phyloP scores from a whole-genome alignment of 2,888 invertebrate species.

The Altica lythri region DNA sequence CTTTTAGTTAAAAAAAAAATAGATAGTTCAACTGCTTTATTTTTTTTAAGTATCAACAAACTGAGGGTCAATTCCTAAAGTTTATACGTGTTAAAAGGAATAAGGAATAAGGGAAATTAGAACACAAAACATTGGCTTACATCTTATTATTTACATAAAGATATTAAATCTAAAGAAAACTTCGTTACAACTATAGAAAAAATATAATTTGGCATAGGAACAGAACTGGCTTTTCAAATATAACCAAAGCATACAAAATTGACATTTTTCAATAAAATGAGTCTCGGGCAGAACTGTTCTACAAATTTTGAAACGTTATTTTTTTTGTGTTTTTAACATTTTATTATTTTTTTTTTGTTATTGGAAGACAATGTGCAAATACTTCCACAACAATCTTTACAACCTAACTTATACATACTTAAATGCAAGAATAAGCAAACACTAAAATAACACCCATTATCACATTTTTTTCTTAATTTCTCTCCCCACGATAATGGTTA shows the following conservation, averaged over 20 bases:
- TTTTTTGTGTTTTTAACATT: conserved; percentile 31
- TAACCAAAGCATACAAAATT: conserved; percentile 15
- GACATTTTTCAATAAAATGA: conserved; percentile 10
- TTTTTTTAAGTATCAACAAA: too few relatives aligned
- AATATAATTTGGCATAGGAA: conserved; percentile 30
- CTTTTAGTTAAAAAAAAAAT: too few relatives aligned
- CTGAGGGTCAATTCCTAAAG: too few relatives aligned
- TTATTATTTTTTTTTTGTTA: conserved; percentile 51
- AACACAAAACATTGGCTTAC: conserved; percentile 21
- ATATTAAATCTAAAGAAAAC: conserved; percentile 26
- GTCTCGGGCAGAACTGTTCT: conserved; percentile 18
- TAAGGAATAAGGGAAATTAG: conserved; percentile 10
- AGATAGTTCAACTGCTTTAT: too few relatives aligned
- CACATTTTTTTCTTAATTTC: conserved; percentile 45
- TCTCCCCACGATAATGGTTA: conserved; percentile 27
- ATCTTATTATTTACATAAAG: conserved; percentile 29
- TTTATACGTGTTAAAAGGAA: too few relatives aligned
- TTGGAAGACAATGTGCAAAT: conserved; percentile 49
- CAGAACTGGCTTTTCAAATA: conserved; percentile 24
- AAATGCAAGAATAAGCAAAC: conserved; percentile 48
- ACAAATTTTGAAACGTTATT: conserved; percentile 15
- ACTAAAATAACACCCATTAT: conserved; percentile 44
- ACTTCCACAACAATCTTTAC: conserved; percentile 46
- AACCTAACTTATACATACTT: conserved; percentile 45
- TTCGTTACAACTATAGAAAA: conserved; percentile 25